Evolutionary conservation across 2,797 vertebrate species (phyloP).

Genomic region (Choloepus didactylus): DNA sequence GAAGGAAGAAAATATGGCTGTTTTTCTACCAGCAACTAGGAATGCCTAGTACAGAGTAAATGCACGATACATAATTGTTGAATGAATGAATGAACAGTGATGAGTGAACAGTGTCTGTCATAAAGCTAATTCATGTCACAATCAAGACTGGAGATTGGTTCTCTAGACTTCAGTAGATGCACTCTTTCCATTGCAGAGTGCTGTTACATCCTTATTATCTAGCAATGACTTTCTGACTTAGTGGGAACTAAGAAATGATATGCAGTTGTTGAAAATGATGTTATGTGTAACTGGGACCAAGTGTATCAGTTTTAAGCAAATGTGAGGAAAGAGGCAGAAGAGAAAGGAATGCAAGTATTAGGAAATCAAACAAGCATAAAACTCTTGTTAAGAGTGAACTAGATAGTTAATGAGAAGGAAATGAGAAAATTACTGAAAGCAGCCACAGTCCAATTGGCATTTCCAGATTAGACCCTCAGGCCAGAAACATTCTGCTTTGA

Average conservation of each 20-base stretch:
- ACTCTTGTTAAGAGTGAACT: not conserved
- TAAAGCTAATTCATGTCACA: not conserved
- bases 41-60: not conserved
- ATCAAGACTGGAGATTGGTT: not conserved
- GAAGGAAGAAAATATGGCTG: not conserved
- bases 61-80: not conserved
- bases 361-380: not conserved
- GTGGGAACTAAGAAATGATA: not conserved
- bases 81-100: not conserved
- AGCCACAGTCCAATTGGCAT: not conserved
- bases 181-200: not conserved
- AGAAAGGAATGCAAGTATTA: not conserved
- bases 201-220: not conserved
- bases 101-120: not conserved
- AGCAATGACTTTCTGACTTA: not conserved
- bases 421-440: not conserved
- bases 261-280: not conserved
- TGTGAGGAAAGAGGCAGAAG: not conserved
- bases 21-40: not conserved
- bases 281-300: not conserved
- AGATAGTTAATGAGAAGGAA: constrained; percentile 48
- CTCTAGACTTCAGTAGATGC: not conserved
- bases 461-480: not conserved
- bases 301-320: not conserved
- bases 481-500: not conserved